Base-by-base conservation (phyloP, 2,113 vertebrate species). In the Cryptotis parvus region DNA sequence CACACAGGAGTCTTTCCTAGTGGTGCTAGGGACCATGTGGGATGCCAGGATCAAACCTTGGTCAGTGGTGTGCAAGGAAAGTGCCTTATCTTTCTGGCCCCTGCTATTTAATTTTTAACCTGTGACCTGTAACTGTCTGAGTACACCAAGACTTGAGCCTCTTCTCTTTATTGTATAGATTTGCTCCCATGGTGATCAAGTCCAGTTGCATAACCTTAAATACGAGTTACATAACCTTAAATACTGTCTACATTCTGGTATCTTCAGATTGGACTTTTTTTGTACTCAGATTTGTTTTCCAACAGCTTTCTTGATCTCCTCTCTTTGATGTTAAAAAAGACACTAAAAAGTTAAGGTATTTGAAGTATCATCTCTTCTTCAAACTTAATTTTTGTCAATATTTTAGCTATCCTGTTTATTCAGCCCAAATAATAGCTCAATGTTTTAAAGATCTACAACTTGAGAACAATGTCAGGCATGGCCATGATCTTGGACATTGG, bases 391-490 rank as follows among this genome's bases (percentile, higher is more conserved):
- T 52, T 66, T 49, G 78, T 39, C n/a, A 66, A 18, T n/a, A 6
- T 84, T 87, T 73, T 58, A 61, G 58, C 45, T 49, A 49, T 49
- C 9, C 45, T 49, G 9, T 49, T 49, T 49, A 2, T 49, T 49
- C 9, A 61, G 63, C 63, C 26, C 73, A 74, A 33, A 61, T 3
- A 8, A n/a, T n/a, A 77, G 45, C 14, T 18, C 1, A 0, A 18
- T 70, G 6, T 70, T 31, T 61, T 63, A 7, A 0, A 33, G 63
- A 55, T 9, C 45, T 12, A 27, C 16, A 2, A 33, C 18, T 7
- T 8, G 3, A 26, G 55, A 5, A 16, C 31, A 37, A 41, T 18
- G 18, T 1, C 0, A 3, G 43, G 69, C 1, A 26, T 3, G 4
- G 22, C 74, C 20, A 16, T 52, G 24, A 33, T 49, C 6, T 6